Conservation (phyloP, 1,140 invertebrate species). For the Penaeus vannamei region DNA sequence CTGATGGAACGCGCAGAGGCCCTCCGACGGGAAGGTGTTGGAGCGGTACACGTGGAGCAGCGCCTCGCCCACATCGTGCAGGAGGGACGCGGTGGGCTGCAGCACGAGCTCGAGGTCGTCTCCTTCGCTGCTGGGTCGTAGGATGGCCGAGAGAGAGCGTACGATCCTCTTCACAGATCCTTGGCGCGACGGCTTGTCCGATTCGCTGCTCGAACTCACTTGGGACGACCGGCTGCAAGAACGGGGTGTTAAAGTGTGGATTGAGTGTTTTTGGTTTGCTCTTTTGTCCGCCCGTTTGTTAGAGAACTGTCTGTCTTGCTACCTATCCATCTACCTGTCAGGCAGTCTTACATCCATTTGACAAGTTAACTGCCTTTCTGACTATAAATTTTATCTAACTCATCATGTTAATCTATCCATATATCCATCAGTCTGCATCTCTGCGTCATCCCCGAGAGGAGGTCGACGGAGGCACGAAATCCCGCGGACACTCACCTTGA, state of each 20-base stretch:
- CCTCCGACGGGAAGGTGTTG: neutral
- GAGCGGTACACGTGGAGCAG: neutral
- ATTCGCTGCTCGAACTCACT: slow-evolving; percentile 1
- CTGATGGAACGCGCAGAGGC: neutral
- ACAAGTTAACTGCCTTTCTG: too few relatives aligned
- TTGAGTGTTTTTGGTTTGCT: too few relatives aligned
- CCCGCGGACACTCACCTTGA: neutral
- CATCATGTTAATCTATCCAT: neutral
- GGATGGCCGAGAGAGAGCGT: neutral
- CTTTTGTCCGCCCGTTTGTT: too few relatives aligned
- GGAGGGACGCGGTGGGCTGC: neutral
- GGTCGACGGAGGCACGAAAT: too few relatives aligned
- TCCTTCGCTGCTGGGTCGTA: neutral
- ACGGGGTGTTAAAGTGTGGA: too few relatives aligned
- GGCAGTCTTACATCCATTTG: too few relatives aligned
- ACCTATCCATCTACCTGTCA: neutral
- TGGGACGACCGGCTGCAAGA: neutral
- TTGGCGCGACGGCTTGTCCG: neutral
- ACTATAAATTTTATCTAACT: neutral
- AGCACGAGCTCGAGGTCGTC: too few relatives aligned
- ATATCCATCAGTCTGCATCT: neutral
- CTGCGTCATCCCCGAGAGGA: neutral
- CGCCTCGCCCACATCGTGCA: neutral
- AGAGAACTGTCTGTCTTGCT: too few relatives aligned
- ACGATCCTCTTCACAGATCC: neutral